These are phyloP conservation scores for Drosophila ambigua DNA, from an alignment of 1,140 invertebrate genomes.

Conservation along the genomic window DNA sequence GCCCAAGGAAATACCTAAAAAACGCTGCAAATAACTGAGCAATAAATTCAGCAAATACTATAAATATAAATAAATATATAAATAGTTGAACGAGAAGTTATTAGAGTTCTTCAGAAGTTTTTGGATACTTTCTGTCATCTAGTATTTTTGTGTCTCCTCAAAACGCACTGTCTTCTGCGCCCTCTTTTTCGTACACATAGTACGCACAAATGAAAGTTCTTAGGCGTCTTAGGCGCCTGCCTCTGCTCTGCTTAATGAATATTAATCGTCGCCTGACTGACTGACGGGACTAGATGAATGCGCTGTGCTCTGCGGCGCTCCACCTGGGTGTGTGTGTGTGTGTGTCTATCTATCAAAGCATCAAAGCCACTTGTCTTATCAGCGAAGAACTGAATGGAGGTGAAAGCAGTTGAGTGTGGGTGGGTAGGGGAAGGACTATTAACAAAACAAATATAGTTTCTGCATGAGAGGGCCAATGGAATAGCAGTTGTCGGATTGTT, in stretches of 20 bases:
- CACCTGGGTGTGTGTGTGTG: conserved; percentile 10
- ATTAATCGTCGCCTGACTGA: conserved; percentile 57
- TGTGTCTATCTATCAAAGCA: conserved; percentile 68
- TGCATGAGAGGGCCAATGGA: conserved; percentile 58
- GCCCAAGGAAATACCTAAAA: too few relatives aligned
- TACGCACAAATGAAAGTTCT: neutral
- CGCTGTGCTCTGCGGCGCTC: conserved; percentile 24
- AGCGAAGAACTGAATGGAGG: conserved; percentile 48
- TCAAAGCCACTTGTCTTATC: conserved; percentile 80
- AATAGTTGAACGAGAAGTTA: too few relatives aligned
- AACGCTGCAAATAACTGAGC: too few relatives aligned
- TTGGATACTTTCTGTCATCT: neutral
- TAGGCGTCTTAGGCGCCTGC: neutral
- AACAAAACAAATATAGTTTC: conserved; percentile 79
- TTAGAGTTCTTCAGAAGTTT: neutral
- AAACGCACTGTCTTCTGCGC: too few relatives aligned
- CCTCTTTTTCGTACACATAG: neutral
- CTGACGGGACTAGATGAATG: conserved; percentile 31
- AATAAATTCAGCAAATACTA: too few relatives aligned
- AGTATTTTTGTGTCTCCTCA: too few relatives aligned
- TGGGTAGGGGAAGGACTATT: conserved; percentile 47
- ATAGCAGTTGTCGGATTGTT: conserved; percentile 35
- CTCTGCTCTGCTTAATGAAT: conserved; percentile 46
- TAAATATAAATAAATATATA: too few relatives aligned
- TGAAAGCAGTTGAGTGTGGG: conserved; percentile 53